Evolutionary conservation across 2,888 invertebrate species (phyloP), one percentile per base, ranked within the genome.

Genomic region (Diadromus collaris): DNA sequence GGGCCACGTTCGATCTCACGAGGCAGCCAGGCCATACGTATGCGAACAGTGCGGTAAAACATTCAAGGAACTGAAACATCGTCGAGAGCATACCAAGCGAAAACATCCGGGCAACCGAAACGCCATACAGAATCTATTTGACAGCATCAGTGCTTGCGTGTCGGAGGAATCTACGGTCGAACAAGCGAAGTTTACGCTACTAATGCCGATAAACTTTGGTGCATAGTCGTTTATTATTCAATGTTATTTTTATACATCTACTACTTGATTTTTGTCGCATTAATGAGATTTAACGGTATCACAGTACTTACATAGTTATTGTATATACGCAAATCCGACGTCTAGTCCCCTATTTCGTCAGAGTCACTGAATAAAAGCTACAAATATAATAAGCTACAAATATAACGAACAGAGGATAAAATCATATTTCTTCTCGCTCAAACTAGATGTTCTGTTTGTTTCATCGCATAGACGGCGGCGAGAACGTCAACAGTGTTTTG

Each of bases 31-130:
- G 13, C 91, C 91, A 0, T 91, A 88, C 70, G 87, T 88, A 2
- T 91, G 91, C 79, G 89, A 91, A 27, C 87, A 88, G 38, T 91
- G 91, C 61, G 90, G 90, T 10, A 88, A 89, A 78, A 88, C 89
- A 1, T 91, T 90, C 79, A 90, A 91, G 72, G 89, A 91, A 76
- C 77, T 89, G 9, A 91, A 91, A 68, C 90, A 91, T 79, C 88
- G 89, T 46, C 86, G 90, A 1, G 91, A 91, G 68, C 91, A 91
- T 46, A 85, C 88, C 5, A 91, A 90, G 73, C 81, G 90, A 19
- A 90, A 90, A 78, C 91, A 91, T 78, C 87, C 89, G 7, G 80
- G 80, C 2, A 87, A 85, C 76, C 87, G 88, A 65, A 89, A 86
- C 64, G 88, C 88, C 9, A 89, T 90, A 76, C 90, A 90, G 78